Evolutionary conservation across 2,888 invertebrate genomes (phyloP).

Genomic region (Galeopsomyia nigrocyanea): DNA sequence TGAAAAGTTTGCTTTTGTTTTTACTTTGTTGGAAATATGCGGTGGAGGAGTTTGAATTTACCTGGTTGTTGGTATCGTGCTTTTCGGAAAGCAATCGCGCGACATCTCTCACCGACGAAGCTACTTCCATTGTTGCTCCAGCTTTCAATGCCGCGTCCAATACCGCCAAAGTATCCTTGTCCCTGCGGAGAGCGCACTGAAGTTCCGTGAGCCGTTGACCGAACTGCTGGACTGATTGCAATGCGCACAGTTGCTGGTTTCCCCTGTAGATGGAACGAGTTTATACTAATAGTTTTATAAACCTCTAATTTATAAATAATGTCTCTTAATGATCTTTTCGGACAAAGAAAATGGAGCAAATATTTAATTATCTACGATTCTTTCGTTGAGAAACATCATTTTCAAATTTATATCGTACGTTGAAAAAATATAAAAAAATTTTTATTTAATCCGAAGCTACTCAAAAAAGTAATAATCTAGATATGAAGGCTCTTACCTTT

Average conservation of each 20-base stretch:
- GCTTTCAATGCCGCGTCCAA: conserved; percentile 71
- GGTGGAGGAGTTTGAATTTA: conserved; percentile 46
- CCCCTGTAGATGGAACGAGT: conserved; percentile 71
- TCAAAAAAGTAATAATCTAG: too few relatives aligned
- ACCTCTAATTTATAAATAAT: background rate
- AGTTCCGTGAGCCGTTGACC: conserved; percentile 83
- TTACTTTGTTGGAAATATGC: background rate
- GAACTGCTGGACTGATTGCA: conserved; percentile 82
- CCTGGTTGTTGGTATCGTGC: conserved; percentile 63
- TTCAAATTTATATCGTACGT: background rate
- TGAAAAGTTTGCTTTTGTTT: too few relatives aligned
- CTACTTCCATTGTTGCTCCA: conserved; percentile 69
- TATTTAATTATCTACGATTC: too few relatives aligned
- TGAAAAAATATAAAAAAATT: background rate
- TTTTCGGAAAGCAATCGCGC: conserved; percentile 74
- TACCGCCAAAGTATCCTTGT: conserved; percentile 74
- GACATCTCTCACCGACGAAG: conserved; percentile 73
- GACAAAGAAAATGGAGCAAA: too few relatives aligned
- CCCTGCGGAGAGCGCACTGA: conserved; percentile 81
- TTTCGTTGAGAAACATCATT: too few relatives aligned
- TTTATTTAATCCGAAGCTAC: too few relatives aligned
- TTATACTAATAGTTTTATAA: background rate
- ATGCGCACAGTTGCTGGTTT: conserved; percentile 78
- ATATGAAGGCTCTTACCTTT: conserved; percentile 72
- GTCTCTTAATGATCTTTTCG: background rate